Evolutionary conservation across 2,888 invertebrate genomes (phyloP).

Genomic region (Anoncus sp.): DNA sequence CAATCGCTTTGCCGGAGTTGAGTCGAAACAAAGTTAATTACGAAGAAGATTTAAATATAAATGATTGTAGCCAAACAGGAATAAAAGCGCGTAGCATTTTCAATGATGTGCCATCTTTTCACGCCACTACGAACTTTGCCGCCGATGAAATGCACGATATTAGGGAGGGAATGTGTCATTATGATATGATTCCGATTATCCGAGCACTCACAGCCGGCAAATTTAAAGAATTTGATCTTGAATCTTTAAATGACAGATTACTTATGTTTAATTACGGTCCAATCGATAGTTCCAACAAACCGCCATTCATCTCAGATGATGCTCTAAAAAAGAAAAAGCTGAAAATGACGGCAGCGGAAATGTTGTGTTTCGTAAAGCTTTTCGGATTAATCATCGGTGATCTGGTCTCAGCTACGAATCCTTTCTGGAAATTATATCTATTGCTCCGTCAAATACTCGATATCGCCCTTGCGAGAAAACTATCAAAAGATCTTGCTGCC

Average conservation of each 20-base stretch:
- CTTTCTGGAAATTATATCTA: slow-evolving; percentile 28
- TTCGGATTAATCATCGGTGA: slow-evolving; percentile 64
- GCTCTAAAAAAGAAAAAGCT: slow-evolving; percentile 57
- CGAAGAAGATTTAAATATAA: slow-evolving; percentile 25
- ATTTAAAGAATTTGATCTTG: slow-evolving; percentile 52
- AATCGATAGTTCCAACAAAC: slow-evolving; percentile 55
- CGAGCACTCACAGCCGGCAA: background rate
- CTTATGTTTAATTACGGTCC: slow-evolving; percentile 60
- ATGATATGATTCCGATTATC: slow-evolving; percentile 37
- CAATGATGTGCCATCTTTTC: slow-evolving; percentile 26
- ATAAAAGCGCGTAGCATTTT: slow-evolving; percentile 31
- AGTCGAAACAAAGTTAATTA: slow-evolving; percentile 16
- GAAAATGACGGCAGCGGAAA: slow-evolving; percentile 67
- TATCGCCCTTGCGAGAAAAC: slow-evolving; percentile 20
- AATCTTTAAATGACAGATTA: slow-evolving; percentile 56
- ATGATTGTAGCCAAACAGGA: slow-evolving; percentile 24
- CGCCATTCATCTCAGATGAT: slow-evolving; percentile 52
- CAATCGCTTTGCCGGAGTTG: background rate
- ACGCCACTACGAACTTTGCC: slow-evolving; percentile 12
- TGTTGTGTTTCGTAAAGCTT: slow-evolving; percentile 60
- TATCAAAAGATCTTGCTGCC: slow-evolving; percentile 8
- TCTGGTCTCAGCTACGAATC: slow-evolving; percentile 53
- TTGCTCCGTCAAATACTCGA: slow-evolving; percentile 44
- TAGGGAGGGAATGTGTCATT: slow-evolving; percentile 38
- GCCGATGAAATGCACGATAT: slow-evolving; percentile 43